phyloP scores from a whole-genome alignment of 2,113 vertebrate species.

The Bagarius yarrelli region DNA sequence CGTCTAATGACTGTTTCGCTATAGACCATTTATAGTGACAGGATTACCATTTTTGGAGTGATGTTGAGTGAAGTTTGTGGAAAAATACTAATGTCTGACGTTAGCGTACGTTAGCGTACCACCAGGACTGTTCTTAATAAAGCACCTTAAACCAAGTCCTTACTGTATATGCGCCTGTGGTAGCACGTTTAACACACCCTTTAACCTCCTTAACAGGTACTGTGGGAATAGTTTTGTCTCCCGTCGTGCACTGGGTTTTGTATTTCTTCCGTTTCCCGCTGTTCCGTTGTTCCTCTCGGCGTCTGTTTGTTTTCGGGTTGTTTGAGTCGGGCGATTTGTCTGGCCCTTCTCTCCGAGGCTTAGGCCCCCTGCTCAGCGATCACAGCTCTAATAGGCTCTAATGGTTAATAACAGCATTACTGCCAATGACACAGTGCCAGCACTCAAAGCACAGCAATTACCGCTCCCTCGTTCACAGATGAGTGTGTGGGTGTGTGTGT shows the following conservation, averaged over 20 bases:
- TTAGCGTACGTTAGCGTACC: not conserved
- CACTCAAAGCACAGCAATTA: slow-evolving; percentile 99
- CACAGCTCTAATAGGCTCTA: slow-evolving; percentile 95
- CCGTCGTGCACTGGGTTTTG: not conserved
- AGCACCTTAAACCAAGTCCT: not conserved
- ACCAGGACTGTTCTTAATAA: not conserved
- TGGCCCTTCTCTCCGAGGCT: slow-evolving; percentile 37
- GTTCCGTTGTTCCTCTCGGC: slow-evolving; percentile 7
- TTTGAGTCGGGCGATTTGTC: slow-evolving; percentile 59
- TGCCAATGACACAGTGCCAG: slow-evolving; percentile 99
- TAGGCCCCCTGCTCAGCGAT: slow-evolving; percentile 52
- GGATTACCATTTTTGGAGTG: slow-evolving; percentile 2
- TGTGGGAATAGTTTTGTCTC: not conserved
- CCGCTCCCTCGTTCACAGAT: slow-evolving; percentile 47
- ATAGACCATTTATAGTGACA: not conserved
- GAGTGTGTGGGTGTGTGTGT: slow-evolving; percentile 4
- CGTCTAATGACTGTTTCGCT: slow-evolving; percentile 7
- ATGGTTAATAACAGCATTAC: slow-evolving; percentile 99
- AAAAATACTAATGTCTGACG: not conserved
- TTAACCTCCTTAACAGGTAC: slow-evolving; percentile 21
- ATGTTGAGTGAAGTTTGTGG: slow-evolving; percentile 8
- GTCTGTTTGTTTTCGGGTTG: slow-evolving; percentile 62
- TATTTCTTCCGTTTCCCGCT: slow-evolving; percentile 9
- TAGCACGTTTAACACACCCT: not conserved
- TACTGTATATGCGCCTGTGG: not conserved